Base-by-base conservation (phyloP, 2,888 invertebrate genomes). In the Dexiosoma caninum region DNA sequence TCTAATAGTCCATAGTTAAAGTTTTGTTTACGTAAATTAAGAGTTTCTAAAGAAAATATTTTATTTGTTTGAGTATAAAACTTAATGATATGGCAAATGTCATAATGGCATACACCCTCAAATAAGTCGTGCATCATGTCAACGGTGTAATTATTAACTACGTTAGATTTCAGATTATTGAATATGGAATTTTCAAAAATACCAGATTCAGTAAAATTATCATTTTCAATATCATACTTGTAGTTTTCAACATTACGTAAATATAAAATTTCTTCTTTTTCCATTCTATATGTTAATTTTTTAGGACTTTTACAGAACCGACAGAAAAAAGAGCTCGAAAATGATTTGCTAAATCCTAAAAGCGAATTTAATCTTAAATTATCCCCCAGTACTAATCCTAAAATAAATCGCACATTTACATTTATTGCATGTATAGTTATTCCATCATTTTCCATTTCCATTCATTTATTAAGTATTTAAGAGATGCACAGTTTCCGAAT, bases 1-100 rank as follows among this genome's bases (percentile, higher is more conserved):
- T 85, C 84, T 21, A 46, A 71, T 27, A 57, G 40, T 8, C 84
- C 84, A 67, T 85, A 85, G 2, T 85, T 78, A 78, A 85, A 85
- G 49, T 21, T 80, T 81, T 83, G 8, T 59, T 83, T 85, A 70
- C 85, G 72, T 10, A 10, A 53, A 78, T 85, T 85, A 7, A 86
- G 59, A 8, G 23, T 82, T 44, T 83, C 71, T 69, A 85, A 69
- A 53, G 69, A 21, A 62, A 86, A 85, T 76, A 74, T 82, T 59
- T 84, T 62, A 12, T 16, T 62, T 37, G 8, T 21, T 32, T 62
- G 5, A 2, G 21, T 62, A 46, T 44, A 57, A 76, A 84, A 83
- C 1, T 10, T 23, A 9, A 86, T 77, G 7, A 78, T 78, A 46
- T 86, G 79, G 70, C 83, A 76, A 40, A 81, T 51, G 16, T 83